Conservation (phyloP, 1,140 invertebrate genomes). For the Gryon sp. region DNA sequence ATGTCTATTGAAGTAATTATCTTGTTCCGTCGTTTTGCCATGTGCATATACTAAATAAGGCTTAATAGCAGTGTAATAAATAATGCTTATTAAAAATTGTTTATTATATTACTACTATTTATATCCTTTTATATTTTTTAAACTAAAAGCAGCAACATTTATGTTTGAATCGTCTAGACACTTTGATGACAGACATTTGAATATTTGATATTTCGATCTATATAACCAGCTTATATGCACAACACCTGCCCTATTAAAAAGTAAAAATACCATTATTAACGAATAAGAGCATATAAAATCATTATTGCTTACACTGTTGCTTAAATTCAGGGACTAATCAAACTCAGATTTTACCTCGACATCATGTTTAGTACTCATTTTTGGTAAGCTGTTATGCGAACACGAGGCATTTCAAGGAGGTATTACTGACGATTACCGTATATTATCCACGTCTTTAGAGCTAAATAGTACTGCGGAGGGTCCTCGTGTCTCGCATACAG, state of each 20-base stretch:
- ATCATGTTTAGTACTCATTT: slow-evolving; percentile 51
- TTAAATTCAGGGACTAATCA: slow-evolving; percentile 29
- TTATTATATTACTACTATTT: too few relatives aligned
- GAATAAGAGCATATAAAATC: slow-evolving; percentile 57
- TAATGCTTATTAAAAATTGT: too few relatives aligned
- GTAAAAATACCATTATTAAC: slow-evolving; percentile 36
- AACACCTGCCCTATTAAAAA: slow-evolving; percentile 50
- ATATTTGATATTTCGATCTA: slow-evolving; percentile 38
- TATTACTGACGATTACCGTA: slow-evolving; percentile 71
- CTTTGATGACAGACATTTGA: slow-evolving; percentile 20
- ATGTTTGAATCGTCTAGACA: slow-evolving; percentile 1
- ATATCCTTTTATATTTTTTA: too few relatives aligned
- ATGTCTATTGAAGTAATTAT: too few relatives aligned
- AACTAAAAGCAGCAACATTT: not conserved
- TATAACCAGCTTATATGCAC: slow-evolving; percentile 8
- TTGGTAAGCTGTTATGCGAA: slow-evolving; percentile 37
- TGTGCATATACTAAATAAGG: too few relatives aligned
- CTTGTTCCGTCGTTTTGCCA: too few relatives aligned
- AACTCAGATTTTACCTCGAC: slow-evolving; percentile 35
- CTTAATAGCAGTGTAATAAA: too few relatives aligned
- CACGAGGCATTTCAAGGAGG: slow-evolving; percentile 50
- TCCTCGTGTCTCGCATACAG: slow-evolving; percentile 66
- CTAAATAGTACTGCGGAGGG: slow-evolving; percentile 67
- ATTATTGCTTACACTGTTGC: slow-evolving; percentile 40
- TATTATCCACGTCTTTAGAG: slow-evolving; percentile 73